These are phyloP conservation scores for Esperia sulphurella DNA, from an alignment of 2,888 invertebrate genomes.

Conservation along the genomic window DNA sequence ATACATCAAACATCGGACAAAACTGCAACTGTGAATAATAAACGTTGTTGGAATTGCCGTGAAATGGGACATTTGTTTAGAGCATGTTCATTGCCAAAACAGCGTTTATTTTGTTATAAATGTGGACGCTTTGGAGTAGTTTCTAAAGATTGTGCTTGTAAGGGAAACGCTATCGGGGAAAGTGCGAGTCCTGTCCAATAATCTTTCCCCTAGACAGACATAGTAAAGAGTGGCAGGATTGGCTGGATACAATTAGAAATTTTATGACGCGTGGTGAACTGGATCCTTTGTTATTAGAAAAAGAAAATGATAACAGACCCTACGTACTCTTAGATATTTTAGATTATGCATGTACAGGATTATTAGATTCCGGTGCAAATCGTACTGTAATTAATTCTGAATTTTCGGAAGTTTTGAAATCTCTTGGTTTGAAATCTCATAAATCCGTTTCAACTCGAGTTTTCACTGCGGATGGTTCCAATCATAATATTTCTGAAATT, in stretches of 20 bases:
- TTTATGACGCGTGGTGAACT: background rate
- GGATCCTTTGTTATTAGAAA: background rate
- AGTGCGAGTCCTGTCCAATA: slow-evolving; percentile 2
- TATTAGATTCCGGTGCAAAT: background rate
- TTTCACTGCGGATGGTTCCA: background rate
- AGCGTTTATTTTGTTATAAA: slow-evolving; percentile 10
- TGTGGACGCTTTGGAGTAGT: slow-evolving; percentile 1
- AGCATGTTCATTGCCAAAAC: slow-evolving; percentile 2
- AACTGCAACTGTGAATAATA: too few relatives aligned
- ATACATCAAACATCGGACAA: background rate
- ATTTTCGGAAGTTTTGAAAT: background rate
- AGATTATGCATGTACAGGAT: background rate
- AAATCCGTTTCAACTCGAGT: background rate
- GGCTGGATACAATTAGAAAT: background rate
- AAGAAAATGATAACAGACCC: background rate
- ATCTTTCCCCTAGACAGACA: slow-evolving; percentile 2
- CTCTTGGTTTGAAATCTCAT: background rate
- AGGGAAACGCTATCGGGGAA: slow-evolving; percentile 6
- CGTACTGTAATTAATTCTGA: background rate
- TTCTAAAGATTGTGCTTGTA: background rate
- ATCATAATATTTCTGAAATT: background rate
- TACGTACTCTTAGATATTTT: background rate
- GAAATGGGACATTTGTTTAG: slow-evolving; percentile 7
- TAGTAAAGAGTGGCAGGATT: slow-evolving; percentile 11
- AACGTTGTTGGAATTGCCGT: slow-evolving; percentile 10